A percentile compares a stretch with the other conserved stretches of the same genome.
Evolutionary conservation across 2,797 vertebrate genomes (phyloP).

Genomic region (Sebastes flavidus): DNA sequence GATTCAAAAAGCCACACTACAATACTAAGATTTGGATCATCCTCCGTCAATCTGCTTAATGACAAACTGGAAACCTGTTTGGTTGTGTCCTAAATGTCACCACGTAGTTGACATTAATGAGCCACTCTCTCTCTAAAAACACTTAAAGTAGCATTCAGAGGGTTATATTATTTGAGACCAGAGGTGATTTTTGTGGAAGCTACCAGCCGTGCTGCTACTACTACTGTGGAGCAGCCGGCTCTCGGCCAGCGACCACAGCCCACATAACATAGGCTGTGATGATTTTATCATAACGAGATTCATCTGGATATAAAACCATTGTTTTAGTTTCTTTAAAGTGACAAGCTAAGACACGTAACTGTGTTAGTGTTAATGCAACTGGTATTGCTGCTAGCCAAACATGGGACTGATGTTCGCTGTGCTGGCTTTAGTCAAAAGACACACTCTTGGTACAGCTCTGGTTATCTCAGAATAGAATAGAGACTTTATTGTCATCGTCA

Average conservation of each 20-base stretch:
- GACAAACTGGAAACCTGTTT: too few relatives aligned
- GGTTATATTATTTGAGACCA: too few relatives aligned
- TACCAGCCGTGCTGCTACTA: conserved; percentile 34
- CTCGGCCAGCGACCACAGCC: conserved; percentile 50
- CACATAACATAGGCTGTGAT: neutral
- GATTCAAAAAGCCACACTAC: too few relatives aligned
- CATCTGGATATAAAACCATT: neutral
- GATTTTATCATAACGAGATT: neutral
- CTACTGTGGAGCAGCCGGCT: conserved; percentile 48
- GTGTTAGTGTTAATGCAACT: conserved; percentile 1
- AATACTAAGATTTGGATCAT: too few relatives aligned
- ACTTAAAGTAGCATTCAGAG: too few relatives aligned
- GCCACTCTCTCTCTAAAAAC: too few relatives aligned
- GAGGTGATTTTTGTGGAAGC: too few relatives aligned
- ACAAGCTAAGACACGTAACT: neutral
- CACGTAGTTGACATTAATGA: too few relatives aligned
- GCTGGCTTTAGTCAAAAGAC: conserved; percentile 12
- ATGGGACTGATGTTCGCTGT: neutral
- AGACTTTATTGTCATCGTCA: too few relatives aligned
- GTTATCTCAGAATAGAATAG: neutral
- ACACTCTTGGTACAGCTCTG: neutral
- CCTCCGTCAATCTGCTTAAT: too few relatives aligned
- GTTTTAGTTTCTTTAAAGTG: neutral
- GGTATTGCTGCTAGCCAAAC: conserved; percentile 24
- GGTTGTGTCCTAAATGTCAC: too few relatives aligned